Base-by-base conservation (phyloP, 92 coral and sea anemone genomes). In the Blastomussa wellsi region DNA sequence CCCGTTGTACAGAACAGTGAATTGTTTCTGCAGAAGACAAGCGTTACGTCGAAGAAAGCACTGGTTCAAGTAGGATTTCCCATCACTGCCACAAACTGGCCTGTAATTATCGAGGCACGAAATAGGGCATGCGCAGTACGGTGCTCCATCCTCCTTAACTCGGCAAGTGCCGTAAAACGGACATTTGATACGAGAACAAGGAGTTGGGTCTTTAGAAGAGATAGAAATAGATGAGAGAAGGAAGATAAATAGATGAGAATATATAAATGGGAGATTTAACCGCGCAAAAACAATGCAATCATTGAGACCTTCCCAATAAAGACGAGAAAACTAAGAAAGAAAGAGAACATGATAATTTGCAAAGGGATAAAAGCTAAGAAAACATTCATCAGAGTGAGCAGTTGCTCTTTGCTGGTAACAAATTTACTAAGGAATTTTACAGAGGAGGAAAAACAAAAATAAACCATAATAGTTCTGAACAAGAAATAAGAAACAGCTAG, bases 21-120 rank as follows among this genome's bases (percentile, higher is more conserved):
- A 88, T 78, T 57, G 47, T 66, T 73, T 36, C 55, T 86, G 81
- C 53, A 64, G 89, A 36, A 62, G 88, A 82, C 98, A 94, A 9
- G 98, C 89, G 37, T 92, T 91, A 51, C 89, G 82, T 53, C 86
- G 86, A 88, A 96, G 88, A 49, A 92, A 88, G 42, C 98, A 93
- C 52, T 81, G 67, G 81, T 82, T 96, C 80, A 91, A 90, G 79
- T 96, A 94, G 38, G 93, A 90, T 69, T 62, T 86, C 35, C 86
- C 92, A 70, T 94, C 92, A 66, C 90, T 90, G 47, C 96, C 98
- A 79, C 98, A 96, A 60, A 94, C 91, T 19, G 93, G 94, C 24
- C 64, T 78, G 76, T 87, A 71, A 66, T 78, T 79, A 72, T 86
- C 37, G 36, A 87, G 88, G 44, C 96, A 90, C 39, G 93, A 82